Evolutionary conservation across 2,797 vertebrate genomes (phyloP).

Genomic region (Diplodus sargus): DNA sequence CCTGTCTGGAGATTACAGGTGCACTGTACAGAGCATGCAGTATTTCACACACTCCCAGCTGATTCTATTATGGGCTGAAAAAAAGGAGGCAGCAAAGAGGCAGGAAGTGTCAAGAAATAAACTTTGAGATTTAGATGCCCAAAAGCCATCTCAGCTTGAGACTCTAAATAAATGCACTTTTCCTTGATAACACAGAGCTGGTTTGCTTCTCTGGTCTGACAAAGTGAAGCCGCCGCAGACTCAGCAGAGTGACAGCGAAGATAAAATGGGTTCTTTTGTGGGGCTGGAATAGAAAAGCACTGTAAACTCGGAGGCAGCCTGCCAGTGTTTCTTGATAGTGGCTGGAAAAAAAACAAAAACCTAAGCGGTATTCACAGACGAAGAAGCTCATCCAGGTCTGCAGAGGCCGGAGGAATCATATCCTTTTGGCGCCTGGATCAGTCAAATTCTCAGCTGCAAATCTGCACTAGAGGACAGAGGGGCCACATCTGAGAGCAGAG

Average conservation of each 20-base stretch:
- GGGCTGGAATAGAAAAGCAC: constrained; percentile 71
- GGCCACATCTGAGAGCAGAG: constrained; percentile 41
- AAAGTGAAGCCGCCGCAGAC: constrained; percentile 62
- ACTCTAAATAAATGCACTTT: constrained; percentile 71
- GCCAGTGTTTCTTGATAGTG: constrained; percentile 73
- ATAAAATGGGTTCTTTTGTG: constrained; percentile 78
- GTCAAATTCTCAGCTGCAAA: constrained; percentile 51
- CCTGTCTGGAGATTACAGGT: constrained; percentile 37
- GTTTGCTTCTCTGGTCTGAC: constrained; percentile 63
- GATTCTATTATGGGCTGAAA: constrained; percentile 33
- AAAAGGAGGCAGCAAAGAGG: constrained; percentile 29
- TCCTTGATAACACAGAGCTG: constrained; percentile 65
- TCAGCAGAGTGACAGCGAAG: constrained; percentile 71
- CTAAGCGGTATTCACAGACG: constrained; percentile 69
- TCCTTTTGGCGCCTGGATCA: constrained; percentile 59
- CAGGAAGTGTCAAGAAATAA: constrained; percentile 50
- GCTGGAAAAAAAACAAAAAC: constrained; percentile 42
- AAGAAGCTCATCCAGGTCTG: constrained; percentile 68
- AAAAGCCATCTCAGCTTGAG: constrained; percentile 59
- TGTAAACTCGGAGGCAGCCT: constrained; percentile 72
- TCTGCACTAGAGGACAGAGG: constrained; percentile 41
- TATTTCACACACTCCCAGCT: constrained; percentile 39
- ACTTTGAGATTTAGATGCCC: constrained; percentile 61
- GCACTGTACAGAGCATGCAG: constrained; percentile 31
- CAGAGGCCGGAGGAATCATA: constrained; percentile 64